Percentiles rank a stretch among this genome's conserved stretches.
These are phyloP conservation scores for Hoplostethus mediterraneus DNA, from an alignment of 2,797 vertebrate species.

Conservation along the genomic window DNA sequence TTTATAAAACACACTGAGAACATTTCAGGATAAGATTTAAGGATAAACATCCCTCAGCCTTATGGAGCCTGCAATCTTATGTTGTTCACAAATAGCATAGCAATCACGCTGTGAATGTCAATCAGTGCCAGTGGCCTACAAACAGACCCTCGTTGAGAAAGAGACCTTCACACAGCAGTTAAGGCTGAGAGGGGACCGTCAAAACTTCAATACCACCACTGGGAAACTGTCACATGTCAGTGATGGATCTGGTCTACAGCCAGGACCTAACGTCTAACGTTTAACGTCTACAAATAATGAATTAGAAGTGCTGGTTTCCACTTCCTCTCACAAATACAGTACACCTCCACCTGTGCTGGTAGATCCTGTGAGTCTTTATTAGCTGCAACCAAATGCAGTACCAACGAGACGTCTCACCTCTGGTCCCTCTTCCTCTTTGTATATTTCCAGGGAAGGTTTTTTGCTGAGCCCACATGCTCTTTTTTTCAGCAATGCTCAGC, in stretches of 20 bases:
- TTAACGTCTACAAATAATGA: background rate
- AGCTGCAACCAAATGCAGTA: constrained; percentile 14
- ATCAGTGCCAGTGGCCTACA: constrained; percentile 20
- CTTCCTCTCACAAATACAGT: no score
- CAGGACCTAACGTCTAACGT: no score
- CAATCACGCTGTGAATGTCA: constrained; percentile 1
- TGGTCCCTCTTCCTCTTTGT: background rate
- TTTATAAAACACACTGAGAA: background rate
- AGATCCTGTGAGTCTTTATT: background rate
- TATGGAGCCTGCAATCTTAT: no score
- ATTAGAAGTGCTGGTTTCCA: no score
- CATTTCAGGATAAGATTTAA: no score
- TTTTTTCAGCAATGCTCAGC: constrained; percentile 4
- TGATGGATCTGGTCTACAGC: background rate
- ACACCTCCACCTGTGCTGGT: background rate
- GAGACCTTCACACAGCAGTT: background rate
- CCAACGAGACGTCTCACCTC: background rate
- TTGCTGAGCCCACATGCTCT: background rate
- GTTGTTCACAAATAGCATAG: background rate
- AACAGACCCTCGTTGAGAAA: constrained; percentile 27
- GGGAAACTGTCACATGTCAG: background rate
- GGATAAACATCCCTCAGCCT: no score
- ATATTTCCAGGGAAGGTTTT: background rate
- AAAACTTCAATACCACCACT: background rate
- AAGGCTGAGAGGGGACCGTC: background rate